These are phyloP conservation scores for Nestor notabilis DNA, from an alignment of 2,113 vertebrate species.

Conservation along the genomic window DNA sequence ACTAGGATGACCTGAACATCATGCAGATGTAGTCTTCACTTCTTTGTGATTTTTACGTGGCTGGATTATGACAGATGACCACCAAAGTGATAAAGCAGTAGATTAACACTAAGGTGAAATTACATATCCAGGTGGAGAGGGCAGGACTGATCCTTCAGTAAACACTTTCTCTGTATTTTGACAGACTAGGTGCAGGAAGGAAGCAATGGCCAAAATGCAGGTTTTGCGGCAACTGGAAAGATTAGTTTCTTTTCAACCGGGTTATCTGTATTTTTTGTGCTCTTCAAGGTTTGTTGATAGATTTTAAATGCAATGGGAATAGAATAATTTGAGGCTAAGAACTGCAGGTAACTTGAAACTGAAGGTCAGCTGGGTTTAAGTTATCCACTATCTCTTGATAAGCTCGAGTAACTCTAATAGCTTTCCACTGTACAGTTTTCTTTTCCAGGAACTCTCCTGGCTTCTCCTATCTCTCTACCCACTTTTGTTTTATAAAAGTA, in stretches of 20 bases:
- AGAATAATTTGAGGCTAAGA: background rate
- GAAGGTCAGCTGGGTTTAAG: background rate
- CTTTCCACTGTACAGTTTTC: background rate
- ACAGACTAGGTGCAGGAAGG: background rate
- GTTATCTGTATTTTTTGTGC: background rate
- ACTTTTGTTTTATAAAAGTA: background rate
- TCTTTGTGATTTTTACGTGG: background rate
- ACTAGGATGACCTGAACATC: background rate
- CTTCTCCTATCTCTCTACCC: background rate
- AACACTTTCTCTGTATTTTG: background rate
- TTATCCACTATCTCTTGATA: conserved; percentile 15
- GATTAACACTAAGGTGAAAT: background rate
- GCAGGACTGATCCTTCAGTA: background rate
- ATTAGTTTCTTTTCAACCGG: background rate
- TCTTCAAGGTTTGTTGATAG: background rate
- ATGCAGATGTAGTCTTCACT: background rate
- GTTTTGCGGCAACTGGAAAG: background rate
- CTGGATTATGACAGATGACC: background rate
- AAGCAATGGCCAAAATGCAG: background rate
- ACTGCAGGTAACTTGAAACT: conserved; percentile 13
- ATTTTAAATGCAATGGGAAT: background rate
- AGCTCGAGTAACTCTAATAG: background rate
- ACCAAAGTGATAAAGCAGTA: background rate
- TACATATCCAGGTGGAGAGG: background rate
- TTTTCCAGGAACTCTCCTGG: background rate